Base-by-base conservation (phyloP, 2,113 vertebrate genomes). In the Coreoperca whiteheadi region DNA sequence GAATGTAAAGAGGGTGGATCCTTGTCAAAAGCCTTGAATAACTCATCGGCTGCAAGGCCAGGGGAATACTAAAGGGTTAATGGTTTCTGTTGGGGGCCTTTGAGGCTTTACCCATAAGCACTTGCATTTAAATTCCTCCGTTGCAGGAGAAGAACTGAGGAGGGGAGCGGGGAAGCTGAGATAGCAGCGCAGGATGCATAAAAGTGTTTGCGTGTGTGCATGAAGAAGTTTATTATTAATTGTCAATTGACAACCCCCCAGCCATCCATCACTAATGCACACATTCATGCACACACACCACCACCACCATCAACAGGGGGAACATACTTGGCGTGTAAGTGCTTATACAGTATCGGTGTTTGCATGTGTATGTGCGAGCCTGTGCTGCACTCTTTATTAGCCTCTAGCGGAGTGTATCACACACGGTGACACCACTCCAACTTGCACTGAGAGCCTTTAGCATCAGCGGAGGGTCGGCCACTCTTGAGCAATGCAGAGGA, bases 1-100 rank as follows among this genome's bases (percentile, higher is more conserved):
- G 71, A 64, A 89, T 77, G 74, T 71, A 84, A 87, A 90, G 71
- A 73, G 74, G 84, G 76, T 78, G 88, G 54, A 85, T 85, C 83
- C 79, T 85, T 85, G 82, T 91, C 84, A 88, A 63, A 89, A 84
- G 63, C 88, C 83, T 83, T 86, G 86, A 92, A 89, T 86, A 88
- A 90, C 87, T 83, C 65, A 87, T 89, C 85, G 84, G 53, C 69
- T 69, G 63, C 74, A 80, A 86, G 82, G 84, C 76, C 76, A 7
- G 37, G 88, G 91, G 73, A 89, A 83, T 69, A 77, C 71, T 82
- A 84, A 89, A 86, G 89, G 88, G 93, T 93, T 93, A 92, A 92
- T 92, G 71, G 74, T 70, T 88, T 87, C 82, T 86, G 66, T 88
- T 90, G 34, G 63, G 67, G 64, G 77, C 79, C 90, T 92, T 51